Conservation (phyloP, 64 coral and sea anemone species). For the Montipora foliosa region DNA sequence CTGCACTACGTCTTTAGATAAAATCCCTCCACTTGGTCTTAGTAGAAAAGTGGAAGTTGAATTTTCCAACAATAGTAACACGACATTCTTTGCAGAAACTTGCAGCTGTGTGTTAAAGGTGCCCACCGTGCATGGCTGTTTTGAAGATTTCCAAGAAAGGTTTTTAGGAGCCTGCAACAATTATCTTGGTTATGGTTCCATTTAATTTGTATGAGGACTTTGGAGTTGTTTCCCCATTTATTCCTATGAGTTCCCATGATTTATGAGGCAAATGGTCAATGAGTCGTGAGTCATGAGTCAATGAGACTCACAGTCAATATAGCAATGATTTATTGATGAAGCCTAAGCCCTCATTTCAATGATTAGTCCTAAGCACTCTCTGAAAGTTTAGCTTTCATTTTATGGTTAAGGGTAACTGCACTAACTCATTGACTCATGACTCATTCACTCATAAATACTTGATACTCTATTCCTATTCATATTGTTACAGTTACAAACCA, state of each 20-base stretch:
- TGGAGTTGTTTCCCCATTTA: neutral
- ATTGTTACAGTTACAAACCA: no score
- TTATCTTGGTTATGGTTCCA: slow-evolving; percentile 33
- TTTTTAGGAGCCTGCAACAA: slow-evolving; percentile 31
- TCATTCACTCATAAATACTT: no score
- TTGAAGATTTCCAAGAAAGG: slow-evolving; percentile 27
- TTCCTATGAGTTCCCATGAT: neutral
- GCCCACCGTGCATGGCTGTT: slow-evolving; percentile 31
- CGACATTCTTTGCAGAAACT: slow-evolving; percentile 58
- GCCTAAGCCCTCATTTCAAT: no score
- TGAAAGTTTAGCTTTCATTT: no score
- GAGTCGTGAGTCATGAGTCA: no score
- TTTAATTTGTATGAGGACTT: neutral
- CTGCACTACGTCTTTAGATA: slow-evolving; percentile 26
- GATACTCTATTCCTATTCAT: no score
- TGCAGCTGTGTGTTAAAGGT: slow-evolving; percentile 36
- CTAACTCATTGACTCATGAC: no score
- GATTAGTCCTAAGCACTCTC: no score
- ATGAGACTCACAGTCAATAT: no score
- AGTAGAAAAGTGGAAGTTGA: slow-evolving; percentile 37
- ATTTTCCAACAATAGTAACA: slow-evolving; percentile 18
- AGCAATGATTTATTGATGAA: no score
- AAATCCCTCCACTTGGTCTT: slow-evolving; percentile 41
- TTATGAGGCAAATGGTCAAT: neutral
- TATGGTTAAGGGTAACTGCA: no score